Percentiles rank a stretch among this genome's conserved stretches.
Conservation (phyloP, 2,113 vertebrate genomes). For the Nothocercus nigrocapillus region DNA sequence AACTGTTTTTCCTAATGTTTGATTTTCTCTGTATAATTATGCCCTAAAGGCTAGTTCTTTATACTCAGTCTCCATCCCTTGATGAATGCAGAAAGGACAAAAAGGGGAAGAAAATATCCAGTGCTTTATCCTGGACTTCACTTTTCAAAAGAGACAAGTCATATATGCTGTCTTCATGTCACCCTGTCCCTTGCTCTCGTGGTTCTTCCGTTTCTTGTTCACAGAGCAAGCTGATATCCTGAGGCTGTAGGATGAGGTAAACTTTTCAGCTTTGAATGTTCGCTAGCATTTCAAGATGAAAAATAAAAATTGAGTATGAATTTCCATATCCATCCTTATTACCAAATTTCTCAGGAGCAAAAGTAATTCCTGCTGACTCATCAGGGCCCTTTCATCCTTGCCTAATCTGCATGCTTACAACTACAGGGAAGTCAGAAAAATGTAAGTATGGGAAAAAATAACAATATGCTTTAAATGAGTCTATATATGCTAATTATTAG, state of each 20-base stretch:
- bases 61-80: not conserved
- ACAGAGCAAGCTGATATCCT: not conserved
- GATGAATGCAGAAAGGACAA: not conserved
- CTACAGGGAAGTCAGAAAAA: not conserved
- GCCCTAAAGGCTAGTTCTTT: conserved; percentile 27
- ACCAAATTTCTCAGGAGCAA: not conserved
- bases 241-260: not conserved
- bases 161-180: not conserved
- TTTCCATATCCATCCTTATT: not conserved
- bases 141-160: not conserved
- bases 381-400: not conserved
- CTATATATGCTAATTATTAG: not conserved
- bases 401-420: not conserved
- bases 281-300: not conserved
- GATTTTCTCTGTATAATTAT: conserved; percentile 53
- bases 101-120: not conserved
- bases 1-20: conserved; percentile 45
- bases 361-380: not conserved
- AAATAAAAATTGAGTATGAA: not conserved
- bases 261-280: not conserved
- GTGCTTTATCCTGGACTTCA: not conserved
- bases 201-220: not conserved
- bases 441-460: not conserved
- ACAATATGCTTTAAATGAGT: not conserved
- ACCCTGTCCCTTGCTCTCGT: not conserved